Evolutionary conservation across 2,797 vertebrate genomes (phyloP).

Genomic region (Molossus molossus): DNA sequence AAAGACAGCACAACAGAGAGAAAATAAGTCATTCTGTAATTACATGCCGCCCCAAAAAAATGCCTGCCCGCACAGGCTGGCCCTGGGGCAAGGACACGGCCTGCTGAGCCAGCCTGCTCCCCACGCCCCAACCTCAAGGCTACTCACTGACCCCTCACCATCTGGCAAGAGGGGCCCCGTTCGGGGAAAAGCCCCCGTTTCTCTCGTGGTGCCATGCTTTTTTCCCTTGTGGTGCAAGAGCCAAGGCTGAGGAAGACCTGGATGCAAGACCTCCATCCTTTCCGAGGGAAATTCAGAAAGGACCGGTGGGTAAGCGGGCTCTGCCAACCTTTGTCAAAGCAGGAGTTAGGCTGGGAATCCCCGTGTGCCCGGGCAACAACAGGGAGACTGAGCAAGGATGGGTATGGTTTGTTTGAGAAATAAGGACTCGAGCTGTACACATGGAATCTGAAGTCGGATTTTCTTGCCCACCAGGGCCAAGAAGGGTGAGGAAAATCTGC

Average conservation of each 20-base stretch:
- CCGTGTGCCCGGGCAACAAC: background rate
- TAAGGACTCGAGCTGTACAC: background rate
- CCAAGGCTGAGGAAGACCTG: background rate
- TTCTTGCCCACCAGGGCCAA: background rate
- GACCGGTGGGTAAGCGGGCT: background rate
- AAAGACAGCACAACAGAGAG: slow-evolving; percentile 47
- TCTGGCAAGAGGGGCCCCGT: background rate
- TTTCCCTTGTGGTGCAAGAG: background rate
- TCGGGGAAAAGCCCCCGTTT: background rate
- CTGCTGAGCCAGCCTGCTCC: background rate
- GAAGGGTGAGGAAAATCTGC: background rate
- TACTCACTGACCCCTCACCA: background rate
- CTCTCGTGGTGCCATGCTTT: background rate
- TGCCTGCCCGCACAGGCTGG: slow-evolving; percentile 65
- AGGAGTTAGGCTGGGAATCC: background rate
- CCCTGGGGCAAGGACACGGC: background rate
- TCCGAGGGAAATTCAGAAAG: background rate
- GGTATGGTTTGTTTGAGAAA: background rate
- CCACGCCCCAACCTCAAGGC: background rate
- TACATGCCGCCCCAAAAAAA: slow-evolving; percentile 63
- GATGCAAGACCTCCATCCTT: background rate
- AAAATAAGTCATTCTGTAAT: slow-evolving; percentile 76
- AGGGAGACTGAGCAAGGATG: background rate
- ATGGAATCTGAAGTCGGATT: background rate
- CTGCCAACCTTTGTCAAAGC: background rate